Evolutionary conservation across 2,113 vertebrate species (phyloP).

Genomic region (Sceloporus tristichus): DNA sequence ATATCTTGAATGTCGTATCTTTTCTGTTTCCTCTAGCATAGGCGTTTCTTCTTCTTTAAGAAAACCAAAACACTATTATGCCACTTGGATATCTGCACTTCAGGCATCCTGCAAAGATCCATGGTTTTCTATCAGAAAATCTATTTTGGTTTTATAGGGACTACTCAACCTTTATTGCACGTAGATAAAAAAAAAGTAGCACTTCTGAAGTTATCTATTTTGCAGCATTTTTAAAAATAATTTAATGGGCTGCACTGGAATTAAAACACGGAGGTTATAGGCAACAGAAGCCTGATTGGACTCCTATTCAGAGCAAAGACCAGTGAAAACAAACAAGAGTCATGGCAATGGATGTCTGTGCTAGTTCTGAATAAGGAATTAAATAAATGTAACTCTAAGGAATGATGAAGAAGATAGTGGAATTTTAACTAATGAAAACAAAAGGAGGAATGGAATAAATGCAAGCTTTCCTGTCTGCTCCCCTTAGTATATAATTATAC

Average conservation of each 20-base stretch:
- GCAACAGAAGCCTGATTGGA: background rate
- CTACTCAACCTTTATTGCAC: background rate
- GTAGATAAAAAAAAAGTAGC: background rate
- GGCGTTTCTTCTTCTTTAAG: background rate
- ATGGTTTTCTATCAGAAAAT: background rate
- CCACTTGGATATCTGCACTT: background rate
- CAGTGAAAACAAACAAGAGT: background rate
- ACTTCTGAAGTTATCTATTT: background rate
- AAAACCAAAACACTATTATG: background rate
- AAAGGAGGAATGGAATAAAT: background rate
- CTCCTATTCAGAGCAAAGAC: background rate
- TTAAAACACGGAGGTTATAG: background rate
- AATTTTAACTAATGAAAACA: background rate
- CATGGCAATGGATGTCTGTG: background rate
- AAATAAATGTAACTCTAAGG: background rate
- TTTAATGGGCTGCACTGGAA: background rate
- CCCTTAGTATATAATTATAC: background rate
- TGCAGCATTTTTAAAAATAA: background rate
- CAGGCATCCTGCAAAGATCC: background rate
- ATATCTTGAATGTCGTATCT: background rate
- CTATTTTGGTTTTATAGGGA: background rate
- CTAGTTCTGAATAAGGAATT: background rate
- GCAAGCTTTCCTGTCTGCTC: background rate
- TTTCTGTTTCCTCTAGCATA: background rate
- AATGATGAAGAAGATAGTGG: background rate